Conservation (phyloP, 53 echinoderm and acorn worm species). For the Holothuria leucospilota region DNA sequence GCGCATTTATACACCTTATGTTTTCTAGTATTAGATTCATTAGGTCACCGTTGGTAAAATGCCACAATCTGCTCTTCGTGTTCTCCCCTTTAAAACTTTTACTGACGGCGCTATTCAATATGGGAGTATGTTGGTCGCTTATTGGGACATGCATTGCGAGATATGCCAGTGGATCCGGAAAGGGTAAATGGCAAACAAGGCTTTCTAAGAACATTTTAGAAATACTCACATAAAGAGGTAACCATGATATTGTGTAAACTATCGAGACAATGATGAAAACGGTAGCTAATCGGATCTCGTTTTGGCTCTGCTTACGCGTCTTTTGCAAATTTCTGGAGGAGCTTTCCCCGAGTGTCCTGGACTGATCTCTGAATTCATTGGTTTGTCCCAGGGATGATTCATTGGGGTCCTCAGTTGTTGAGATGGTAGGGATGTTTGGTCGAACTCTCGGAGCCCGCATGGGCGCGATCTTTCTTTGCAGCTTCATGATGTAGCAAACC, state of each 20-base stretch:
- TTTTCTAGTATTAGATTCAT: no score
- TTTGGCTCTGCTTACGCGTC: neutral
- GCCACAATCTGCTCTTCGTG: no score
- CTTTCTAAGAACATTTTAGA: neutral
- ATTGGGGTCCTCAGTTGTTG: neutral
- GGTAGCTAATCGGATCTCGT: slow-evolving; percentile 61
- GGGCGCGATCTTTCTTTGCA: slow-evolving; percentile 40
- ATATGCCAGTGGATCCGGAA: no score
- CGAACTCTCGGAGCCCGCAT: slow-evolving; percentile 2
- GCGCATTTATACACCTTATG: no score
- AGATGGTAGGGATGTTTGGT: neutral
- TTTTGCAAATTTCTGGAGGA: neutral
- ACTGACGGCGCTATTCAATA: no score
- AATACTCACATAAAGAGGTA: slow-evolving; percentile 74
- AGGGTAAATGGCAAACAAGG: no score
- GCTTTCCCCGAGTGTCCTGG: neutral
- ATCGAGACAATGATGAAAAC: slow-evolving; percentile 65
- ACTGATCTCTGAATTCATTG: neutral
- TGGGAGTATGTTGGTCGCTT: no score
- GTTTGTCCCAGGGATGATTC: neutral
- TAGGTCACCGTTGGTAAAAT: no score
- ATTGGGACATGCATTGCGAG: no score
- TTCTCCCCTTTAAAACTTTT: no score
- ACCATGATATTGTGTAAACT: slow-evolving; percentile 72
- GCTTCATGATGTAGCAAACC: slow-evolving; percentile 51